A percentile compares a stretch with the other conserved stretches of the same genome.
Evolutionary conservation across 2,888 invertebrate species (phyloP).

Genomic region (Orchesella flavescens): DNA sequence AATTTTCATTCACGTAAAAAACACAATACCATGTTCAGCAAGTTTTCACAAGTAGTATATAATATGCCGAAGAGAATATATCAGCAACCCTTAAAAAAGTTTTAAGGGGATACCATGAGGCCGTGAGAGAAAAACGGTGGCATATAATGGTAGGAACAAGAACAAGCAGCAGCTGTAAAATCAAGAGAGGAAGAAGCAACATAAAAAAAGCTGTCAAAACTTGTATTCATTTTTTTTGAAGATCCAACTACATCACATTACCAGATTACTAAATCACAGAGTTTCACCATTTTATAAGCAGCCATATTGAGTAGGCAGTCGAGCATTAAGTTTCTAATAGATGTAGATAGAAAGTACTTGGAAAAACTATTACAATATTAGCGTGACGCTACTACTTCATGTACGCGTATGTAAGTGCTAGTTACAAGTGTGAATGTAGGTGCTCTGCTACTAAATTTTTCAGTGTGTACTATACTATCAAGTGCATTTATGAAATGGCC

Average conservation of each 20-base stretch:
- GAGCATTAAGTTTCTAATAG: no score
- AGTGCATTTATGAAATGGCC: no score
- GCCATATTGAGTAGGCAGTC: constrained; percentile 24
- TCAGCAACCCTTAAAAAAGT: constrained; percentile 14
- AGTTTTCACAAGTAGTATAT: no score
- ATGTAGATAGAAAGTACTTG: no score
- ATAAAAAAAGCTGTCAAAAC: constrained; percentile 72
- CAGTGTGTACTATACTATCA: no score
- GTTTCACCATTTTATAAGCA: constrained; percentile 6
- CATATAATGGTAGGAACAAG: not conserved
- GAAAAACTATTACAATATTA: no score
- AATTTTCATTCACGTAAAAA: no score
- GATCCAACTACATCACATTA: constrained; percentile 34
- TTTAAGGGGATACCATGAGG: not conserved
- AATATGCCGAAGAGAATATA: no score
- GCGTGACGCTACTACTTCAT: no score
- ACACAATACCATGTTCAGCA: not conserved
- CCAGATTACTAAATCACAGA: constrained; percentile 4
- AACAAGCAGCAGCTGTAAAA: constrained; percentile 59
- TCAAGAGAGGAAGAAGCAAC: constrained; percentile 58
- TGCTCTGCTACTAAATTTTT: no score
- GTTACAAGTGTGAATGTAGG: no score
- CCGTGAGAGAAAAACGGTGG: not conserved
- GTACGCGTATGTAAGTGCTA: no score
- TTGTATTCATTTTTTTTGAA: constrained; percentile 67